Conservation (phyloP, 1,140 invertebrate species). For the Anastrepha ludens region DNA sequence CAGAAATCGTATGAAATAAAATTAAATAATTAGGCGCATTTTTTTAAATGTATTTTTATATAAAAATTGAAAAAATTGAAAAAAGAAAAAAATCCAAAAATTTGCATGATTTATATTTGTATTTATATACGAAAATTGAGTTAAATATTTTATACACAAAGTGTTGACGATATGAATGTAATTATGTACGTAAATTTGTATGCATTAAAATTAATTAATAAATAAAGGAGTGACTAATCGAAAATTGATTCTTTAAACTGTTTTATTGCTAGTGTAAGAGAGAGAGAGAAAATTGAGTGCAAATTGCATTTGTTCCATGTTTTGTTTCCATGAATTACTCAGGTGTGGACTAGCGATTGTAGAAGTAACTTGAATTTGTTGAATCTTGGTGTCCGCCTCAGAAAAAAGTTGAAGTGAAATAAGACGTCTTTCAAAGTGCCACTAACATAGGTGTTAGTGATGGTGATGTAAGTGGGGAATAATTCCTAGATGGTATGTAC, state of each 20-base stretch:
- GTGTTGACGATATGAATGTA: background rate
- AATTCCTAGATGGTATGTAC: too few species aligned
- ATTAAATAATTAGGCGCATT: background rate
- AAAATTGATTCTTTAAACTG: background rate
- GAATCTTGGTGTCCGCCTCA: too few species aligned
- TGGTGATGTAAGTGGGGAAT: too few species aligned
- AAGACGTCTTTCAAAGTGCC: too few species aligned
- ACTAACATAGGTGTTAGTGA: too few species aligned
- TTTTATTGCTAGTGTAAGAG: too few species aligned
- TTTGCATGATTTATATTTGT: background rate
- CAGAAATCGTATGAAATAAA: background rate
- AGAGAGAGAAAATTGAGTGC: too few species aligned
- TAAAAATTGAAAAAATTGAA: background rate
- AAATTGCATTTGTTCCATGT: too few species aligned
- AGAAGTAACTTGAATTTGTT: too few species aligned
- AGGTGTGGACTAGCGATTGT: too few species aligned
- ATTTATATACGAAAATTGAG: background rate
- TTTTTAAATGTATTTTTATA: background rate
- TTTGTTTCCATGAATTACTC: too few species aligned
- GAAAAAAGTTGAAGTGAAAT: too few species aligned
- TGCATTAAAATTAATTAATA: constrained; percentile 26
- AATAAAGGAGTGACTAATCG: constrained; percentile 5
- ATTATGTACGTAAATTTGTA: constrained; percentile 23
- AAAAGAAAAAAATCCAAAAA: background rate
- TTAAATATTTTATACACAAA: background rate